These are phyloP conservation scores for Flexamia atlantica DNA, from an alignment of 2,888 invertebrate species.

Conservation along the genomic window DNA sequence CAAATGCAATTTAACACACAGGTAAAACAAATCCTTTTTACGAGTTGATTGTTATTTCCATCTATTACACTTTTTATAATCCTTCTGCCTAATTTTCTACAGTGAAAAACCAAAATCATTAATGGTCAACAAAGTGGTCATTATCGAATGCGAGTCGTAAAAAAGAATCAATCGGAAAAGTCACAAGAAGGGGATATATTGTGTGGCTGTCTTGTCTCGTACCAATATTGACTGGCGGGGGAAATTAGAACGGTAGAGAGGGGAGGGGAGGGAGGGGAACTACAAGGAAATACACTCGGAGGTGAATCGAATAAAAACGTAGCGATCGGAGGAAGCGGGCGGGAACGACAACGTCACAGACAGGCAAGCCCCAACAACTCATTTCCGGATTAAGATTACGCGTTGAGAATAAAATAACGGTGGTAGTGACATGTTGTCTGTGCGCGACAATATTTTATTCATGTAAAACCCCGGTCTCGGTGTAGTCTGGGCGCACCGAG, in stretches of 20 bases:
- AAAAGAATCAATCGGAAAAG: slow-evolving; percentile 16
- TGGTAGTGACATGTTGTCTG: slow-evolving; percentile 48
- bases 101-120: no score
- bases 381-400: slow-evolving; percentile 60
- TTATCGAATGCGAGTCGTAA: slow-evolving; percentile 1
- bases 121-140: no score
- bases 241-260: slow-evolving; percentile 43
- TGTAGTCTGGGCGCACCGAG: background rate
- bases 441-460: slow-evolving; percentile 58
- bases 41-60: no score
- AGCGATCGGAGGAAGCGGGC: slow-evolving; percentile 29
- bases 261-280: slow-evolving; percentile 13
- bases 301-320: slow-evolving; percentile 53
- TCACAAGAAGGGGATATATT: slow-evolving; percentile 37
- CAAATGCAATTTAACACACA: no score
- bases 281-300: slow-evolving; percentile 60
- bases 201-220: slow-evolving; percentile 30
- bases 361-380: slow-evolving; percentile 51
- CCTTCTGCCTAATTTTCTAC: no score
- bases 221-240: slow-evolving; percentile 53
- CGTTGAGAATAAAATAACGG: slow-evolving; percentile 54
- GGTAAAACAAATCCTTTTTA: no score
- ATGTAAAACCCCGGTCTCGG: slow-evolving; percentile 54
- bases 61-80: no score
- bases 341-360: slow-evolving; percentile 39